Percentiles rank a stretch among this genome's conserved stretches.
Evolutionary conservation across 2,113 vertebrate genomes (phyloP).

Genomic region (Limanda limanda): DNA sequence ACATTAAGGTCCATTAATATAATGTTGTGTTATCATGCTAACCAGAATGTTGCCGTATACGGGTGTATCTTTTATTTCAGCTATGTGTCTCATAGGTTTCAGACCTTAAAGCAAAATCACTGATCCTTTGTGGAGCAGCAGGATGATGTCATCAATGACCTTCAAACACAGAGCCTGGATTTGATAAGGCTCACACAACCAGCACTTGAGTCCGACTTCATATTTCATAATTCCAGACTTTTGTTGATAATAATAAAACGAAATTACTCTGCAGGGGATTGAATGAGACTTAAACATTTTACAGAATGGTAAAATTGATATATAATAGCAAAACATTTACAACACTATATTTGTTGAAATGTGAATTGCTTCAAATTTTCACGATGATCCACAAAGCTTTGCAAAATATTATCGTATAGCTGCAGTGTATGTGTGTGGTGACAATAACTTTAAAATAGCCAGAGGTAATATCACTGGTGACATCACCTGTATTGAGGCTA

Average conservation of each 20-base stretch:
- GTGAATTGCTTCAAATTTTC: no score
- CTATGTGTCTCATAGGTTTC: neutral
- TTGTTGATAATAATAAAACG: no score
- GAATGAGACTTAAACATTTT: no score
- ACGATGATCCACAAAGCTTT: no score
- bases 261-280: no score
- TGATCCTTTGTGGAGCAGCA: neutral
- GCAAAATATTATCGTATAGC: no score
- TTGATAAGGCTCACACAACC: constrained; percentile 15
- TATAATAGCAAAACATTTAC: no score
- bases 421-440: neutral
- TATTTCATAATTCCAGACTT: no score
- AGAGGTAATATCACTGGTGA: constrained; percentile 48
- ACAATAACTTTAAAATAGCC: constrained; percentile 38
- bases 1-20: no score
- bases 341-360: no score
- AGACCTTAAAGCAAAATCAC: neutral
- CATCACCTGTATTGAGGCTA: constrained; percentile 62
- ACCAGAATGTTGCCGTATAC: neutral
- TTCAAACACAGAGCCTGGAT: constrained; percentile 7
- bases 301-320: no score
- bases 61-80: neutral
- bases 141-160: neutral
- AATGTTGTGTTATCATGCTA: no score
- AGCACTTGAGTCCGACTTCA: neutral